Percentiles rank a stretch among this genome's conserved stretches.
These are phyloP conservation scores for Sparus aurata DNA, from an alignment of 2,797 vertebrate genomes.

Conservation along the genomic window DNA sequence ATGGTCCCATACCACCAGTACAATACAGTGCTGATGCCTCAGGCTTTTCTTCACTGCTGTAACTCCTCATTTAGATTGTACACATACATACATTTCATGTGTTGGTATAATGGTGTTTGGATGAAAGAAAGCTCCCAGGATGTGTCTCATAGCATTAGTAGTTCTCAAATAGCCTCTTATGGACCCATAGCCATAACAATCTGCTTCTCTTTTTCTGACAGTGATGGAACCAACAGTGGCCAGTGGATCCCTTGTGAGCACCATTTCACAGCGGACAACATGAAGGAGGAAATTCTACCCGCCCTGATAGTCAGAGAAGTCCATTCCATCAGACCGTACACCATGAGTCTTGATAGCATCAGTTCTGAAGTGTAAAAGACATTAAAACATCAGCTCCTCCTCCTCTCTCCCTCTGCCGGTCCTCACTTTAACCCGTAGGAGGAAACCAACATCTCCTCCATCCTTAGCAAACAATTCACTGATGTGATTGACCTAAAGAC, in stretches of 20 bases:
- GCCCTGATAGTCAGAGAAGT: conserved; percentile 66
- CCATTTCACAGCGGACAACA: conserved; percentile 76
- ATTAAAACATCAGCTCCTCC: conserved; percentile 24
- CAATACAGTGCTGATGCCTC: background rate
- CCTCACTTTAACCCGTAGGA: conserved; percentile 25
- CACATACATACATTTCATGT: background rate
- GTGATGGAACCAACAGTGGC: conserved; percentile 70
- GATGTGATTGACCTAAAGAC: conserved; percentile 79
- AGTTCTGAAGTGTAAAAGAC: conserved; percentile 53
- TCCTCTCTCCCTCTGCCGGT: background rate
- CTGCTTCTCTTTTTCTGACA: conserved; percentile 72
- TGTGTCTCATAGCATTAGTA: background rate
- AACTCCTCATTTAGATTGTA: background rate
- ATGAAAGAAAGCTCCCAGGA: background rate
- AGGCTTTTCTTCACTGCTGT: background rate
- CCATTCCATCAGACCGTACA: conserved; percentile 65
- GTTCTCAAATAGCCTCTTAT: background rate
- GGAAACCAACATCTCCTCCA: conserved; percentile 26
- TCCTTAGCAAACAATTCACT: conserved; percentile 56
- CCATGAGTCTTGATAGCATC: conserved; percentile 58
- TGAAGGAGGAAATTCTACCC: conserved; percentile 75
- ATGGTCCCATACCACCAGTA: too few species aligned
- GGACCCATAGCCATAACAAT: conserved; percentile 48
- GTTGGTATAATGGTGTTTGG: background rate
- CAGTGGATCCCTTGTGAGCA: conserved; percentile 64